Conservation (phyloP, 2,113 vertebrate genomes). For the Phyllostomus discolor region DNA sequence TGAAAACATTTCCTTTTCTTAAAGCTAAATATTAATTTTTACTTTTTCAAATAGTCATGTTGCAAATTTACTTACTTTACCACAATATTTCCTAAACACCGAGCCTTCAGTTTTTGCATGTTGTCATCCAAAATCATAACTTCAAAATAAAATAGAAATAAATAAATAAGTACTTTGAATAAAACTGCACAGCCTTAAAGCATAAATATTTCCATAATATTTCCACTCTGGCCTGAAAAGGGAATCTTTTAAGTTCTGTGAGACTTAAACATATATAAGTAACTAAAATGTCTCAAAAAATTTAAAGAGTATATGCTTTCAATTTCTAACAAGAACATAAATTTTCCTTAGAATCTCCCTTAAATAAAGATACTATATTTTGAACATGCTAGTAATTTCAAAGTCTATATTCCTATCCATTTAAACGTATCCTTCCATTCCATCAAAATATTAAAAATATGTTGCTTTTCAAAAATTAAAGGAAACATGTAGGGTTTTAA, state of each 20-base stretch:
- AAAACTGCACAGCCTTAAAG: not conserved
- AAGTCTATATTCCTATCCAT: not conserved
- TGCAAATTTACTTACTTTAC: slow-evolving; percentile 88
- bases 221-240: not conserved
- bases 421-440: not conserved
- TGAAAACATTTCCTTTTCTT: not conserved
- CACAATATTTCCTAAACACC: slow-evolving; percentile 94
- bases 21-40: not conserved
- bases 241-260: not conserved
- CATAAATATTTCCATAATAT: not conserved
- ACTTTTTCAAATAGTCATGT: not conserved
- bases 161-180: not conserved
- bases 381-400: not conserved
- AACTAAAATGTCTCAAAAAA: not conserved
- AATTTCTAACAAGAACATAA: not conserved
- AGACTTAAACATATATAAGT: not conserved
- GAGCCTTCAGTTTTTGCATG: slow-evolving; percentile 86
- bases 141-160: slow-evolving; percentile 71
- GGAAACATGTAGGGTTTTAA: not conserved
- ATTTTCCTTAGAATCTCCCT: not conserved
- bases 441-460: not conserved
- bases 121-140: slow-evolving; percentile 92
- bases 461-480: not conserved
- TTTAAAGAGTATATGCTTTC: not conserved
- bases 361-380: not conserved